These are phyloP conservation scores for Akabosia matsudoensis DNA, from an alignment of 1,140 invertebrate species.

Conservation along the genomic window DNA sequence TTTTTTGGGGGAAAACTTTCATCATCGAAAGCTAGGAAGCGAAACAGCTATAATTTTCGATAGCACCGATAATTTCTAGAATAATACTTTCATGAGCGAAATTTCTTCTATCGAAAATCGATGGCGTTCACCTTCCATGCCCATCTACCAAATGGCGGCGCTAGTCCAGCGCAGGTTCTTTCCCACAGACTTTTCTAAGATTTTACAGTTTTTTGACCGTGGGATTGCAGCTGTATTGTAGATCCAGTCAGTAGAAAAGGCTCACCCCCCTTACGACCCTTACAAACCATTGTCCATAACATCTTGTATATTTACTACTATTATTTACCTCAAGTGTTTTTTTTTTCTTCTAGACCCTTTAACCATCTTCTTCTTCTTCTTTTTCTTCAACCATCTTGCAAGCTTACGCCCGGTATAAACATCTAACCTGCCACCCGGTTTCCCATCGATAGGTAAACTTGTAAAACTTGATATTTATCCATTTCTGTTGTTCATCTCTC, in stretches of 20 bases:
- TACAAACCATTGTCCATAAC: not conserved
- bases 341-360: too few species aligned
- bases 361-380: too few species aligned
- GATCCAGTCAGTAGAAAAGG: not conserved
- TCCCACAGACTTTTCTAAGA: not conserved
- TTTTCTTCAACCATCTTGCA: too few species aligned
- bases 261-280: not conserved
- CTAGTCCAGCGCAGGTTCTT: too few species aligned
- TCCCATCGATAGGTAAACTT: not conserved
- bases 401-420: too few species aligned
- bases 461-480: too few species aligned
- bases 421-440: not conserved
- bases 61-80: not conserved
- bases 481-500: not conserved
- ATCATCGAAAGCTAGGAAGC: too few species aligned
- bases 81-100: too few species aligned
- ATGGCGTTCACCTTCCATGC: not conserved
- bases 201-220: not conserved
- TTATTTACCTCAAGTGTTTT: too few species aligned
- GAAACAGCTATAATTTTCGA: too few species aligned
- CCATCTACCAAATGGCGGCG: not conserved
- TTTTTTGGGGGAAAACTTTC: too few species aligned
- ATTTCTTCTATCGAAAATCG: not conserved
- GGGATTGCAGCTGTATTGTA: constrained; percentile 7
- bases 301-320: not conserved